Percentiles rank a stretch among this genome's conserved stretches.
phyloP scores from a whole-genome alignment of 2,797 vertebrate genomes.

The Gymnoscopelus braueri region DNA sequence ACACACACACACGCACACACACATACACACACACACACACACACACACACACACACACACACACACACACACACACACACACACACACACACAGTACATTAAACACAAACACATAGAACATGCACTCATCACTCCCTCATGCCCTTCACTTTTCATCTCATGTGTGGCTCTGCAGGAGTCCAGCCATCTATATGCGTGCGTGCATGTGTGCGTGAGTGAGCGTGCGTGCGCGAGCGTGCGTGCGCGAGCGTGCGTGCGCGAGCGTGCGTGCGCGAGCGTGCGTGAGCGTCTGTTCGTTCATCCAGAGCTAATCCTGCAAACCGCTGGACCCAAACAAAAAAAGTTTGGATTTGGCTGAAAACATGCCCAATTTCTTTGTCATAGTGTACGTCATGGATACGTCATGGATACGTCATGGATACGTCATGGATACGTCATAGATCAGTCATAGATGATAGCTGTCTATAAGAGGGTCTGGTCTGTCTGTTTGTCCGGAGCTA shows the following conservation, averaged over 20 bases:
- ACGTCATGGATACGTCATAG: no score
- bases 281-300: background rate
- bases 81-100: conserved; percentile 14
- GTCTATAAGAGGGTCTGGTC: no score
- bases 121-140: conserved; percentile 1
- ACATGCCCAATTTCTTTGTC: no score
- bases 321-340: no score
- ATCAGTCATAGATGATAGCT: no score
- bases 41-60: conserved; percentile 5
- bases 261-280: conserved; percentile 8
- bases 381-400: no score
- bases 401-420: no score
- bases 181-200: background rate
- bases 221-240: conserved; percentile 5
- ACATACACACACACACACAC: conserved; percentile 2
- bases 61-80: conserved; percentile 7
- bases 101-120: background rate
- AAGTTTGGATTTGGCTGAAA: no score
- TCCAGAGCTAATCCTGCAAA: no score
- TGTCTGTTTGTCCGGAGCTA: no score
- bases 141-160: conserved; percentile 45
- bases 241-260: background rate
- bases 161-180: no score
- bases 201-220: background rate
- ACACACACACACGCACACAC: background rate